Percentiles rank a stretch among this genome's conserved stretches.
Conservation (phyloP, 2,113 vertebrate species). For the Diadophis punctatus region DNA sequence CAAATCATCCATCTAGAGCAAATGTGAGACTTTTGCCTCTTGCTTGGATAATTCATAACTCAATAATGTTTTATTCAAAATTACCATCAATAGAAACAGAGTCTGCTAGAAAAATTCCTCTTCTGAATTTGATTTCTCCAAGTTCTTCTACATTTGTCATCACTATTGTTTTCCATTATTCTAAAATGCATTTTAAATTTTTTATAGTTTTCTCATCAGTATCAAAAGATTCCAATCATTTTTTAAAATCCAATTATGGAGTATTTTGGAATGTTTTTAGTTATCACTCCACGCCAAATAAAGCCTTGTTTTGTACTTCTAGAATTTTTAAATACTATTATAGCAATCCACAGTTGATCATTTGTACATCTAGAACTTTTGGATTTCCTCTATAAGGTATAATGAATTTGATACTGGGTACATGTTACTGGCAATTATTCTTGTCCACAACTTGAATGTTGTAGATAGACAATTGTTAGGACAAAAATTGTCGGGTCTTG, state of each 20-base stretch:
- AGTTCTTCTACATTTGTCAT: neutral
- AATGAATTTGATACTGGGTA: neutral
- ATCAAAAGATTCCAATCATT: neutral
- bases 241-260: neutral
- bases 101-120: neutral
- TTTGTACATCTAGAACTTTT: neutral
- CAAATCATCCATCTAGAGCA: neutral
- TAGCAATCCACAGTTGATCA: neutral
- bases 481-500: neutral
- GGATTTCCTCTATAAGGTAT: neutral
- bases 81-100: neutral
- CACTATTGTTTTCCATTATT: neutral
- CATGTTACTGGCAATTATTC: neutral
- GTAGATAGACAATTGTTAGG: neutral
- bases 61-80: neutral
- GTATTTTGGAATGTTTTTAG: neutral
- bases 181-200: neutral
- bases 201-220: neutral
- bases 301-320: neutral
- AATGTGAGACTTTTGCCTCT: neutral
- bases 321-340: neutral
- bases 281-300: neutral
- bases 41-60: neutral
- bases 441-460: neutral
- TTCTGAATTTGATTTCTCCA: neutral